Evolutionary conservation across 2,888 invertebrate species (phyloP), one percentile per base, ranked within the genome.

Genomic region (Chrysotoxum bicinctum): DNA sequence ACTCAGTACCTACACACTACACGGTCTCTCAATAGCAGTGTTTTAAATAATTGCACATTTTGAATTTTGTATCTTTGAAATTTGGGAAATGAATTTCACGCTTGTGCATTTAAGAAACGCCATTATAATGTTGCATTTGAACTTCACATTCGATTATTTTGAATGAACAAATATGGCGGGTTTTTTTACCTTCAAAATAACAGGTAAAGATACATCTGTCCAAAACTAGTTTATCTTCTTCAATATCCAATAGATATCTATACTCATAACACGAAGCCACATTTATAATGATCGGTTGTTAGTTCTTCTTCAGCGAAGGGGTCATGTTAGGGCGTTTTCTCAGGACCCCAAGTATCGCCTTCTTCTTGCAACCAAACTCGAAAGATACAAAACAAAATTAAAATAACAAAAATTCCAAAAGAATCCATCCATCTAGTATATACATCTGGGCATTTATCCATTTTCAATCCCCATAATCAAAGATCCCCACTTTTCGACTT

Each of bases 301-400:
- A 73, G 72, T 81, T 85, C 76, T 73, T 85, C 69, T 12, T 43
- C 26, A n/a, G n/a, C n/a, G 8, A 43, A 73, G 85, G 81, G 87
- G 87, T 87, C 87, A 87, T 69, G 76, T 82, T 79, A 87, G 74
- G 87, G 87, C 87, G 87, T 87, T 87, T 87, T 87, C 87, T 87
- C 84, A 87, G 81, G 87, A 87, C 87, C 87, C 87, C 75, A 64
- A 76, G 85, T 69, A 69, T 85, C 85, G 81, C 85, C 85, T 50
- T 73, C 85, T 50, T 73, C 81, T 54, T 32, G 43, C 30, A 19
- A 16, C 8, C 6, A 16, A 43, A 40, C 40, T n/a, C 6, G n/a
- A n/a, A 37, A 40, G 12, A 40, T 12, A 40, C 12, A 40, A 40
- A n/a, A 35, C 3, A 40, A 56, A 40, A 26, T 32, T 19, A 60